A percentile compares a stretch with the other conserved stretches of the same genome.
phyloP scores from a whole-genome alignment of 2,888 invertebrate genomes.

The Ichneumon xanthorius region DNA sequence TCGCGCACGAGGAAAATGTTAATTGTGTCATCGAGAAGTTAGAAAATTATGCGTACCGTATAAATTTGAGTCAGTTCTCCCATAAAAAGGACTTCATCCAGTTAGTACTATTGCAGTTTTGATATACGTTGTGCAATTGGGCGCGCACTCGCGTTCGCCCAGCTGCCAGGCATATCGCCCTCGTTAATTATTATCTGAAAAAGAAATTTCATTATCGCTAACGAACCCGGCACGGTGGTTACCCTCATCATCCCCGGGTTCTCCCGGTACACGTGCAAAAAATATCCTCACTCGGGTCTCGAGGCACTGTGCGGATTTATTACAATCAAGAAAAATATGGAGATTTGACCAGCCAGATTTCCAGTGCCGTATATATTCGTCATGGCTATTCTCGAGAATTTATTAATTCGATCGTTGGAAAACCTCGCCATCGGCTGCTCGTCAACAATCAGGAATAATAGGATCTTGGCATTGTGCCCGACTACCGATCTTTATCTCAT shows the following conservation, averaged over 20 bases:
- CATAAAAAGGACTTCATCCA: neutral
- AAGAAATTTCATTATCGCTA: conserved; percentile 40
- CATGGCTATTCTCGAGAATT: conserved; percentile 6
- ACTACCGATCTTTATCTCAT: conserved; percentile 35
- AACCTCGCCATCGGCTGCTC: conserved; percentile 8
- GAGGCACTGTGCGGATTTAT: conserved; percentile 11
- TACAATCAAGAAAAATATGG: conserved; percentile 6
- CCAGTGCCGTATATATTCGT: neutral
- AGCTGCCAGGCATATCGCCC: neutral
- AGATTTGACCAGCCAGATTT: neutral
- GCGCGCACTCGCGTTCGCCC: neutral
- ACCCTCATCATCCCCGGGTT: neutral
- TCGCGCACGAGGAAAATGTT: neutral
- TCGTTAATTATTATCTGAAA: conserved; percentile 41
- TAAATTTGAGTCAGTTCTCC: neutral
- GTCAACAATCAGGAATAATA: conserved; percentile 8
- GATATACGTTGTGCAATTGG: neutral
- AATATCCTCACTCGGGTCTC: neutral
- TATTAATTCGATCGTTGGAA: conserved; percentile 43
- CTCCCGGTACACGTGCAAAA: conserved; percentile 3
- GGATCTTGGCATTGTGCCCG: conserved; percentile 17
- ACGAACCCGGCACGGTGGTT: conserved; percentile 20
- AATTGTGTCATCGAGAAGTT: neutral
- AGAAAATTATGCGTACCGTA: neutral
- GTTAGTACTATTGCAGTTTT: neutral